phyloP scores from a whole-genome alignment of 2,888 invertebrate genomes.

The Conomelus anceps region DNA sequence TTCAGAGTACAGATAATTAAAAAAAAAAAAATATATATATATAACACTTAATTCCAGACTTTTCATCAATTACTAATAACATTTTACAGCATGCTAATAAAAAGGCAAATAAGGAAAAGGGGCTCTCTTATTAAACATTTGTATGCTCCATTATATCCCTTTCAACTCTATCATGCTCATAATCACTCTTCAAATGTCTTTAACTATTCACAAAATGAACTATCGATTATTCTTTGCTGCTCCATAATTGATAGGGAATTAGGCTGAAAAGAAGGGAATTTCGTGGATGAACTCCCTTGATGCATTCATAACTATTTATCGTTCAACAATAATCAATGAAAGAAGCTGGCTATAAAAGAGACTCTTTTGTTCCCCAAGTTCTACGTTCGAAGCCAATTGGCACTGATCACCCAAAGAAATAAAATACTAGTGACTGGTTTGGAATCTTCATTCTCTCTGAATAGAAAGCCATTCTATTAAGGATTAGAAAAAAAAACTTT shows the following conservation, averaged over 20 bases:
- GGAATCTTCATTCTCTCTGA: neutral
- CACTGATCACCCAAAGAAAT: neutral
- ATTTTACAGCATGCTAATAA: neutral
- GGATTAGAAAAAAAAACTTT: no score
- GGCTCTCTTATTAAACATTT: neutral
- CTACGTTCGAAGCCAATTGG: neutral
- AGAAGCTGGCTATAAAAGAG: neutral
- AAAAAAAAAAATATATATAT: no score
- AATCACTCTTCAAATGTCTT: neutral
- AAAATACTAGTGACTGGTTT: neutral
- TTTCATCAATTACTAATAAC: neutral
- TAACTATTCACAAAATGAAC: neutral
- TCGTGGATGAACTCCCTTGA: neutral
- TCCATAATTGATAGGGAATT: neutral
- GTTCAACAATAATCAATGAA: neutral
- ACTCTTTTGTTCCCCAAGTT: neutral
- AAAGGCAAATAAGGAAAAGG: neutral
- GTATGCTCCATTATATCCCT: neutral
- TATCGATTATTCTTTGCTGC: neutral
- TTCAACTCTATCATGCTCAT: neutral
- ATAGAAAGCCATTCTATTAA: no score
- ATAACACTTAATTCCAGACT: neutral
- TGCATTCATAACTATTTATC: neutral
- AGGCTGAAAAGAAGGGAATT: neutral
- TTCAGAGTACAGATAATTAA: neutral